These are phyloP conservation scores for Heterodera filipjevi DNA, from an alignment of 2,888 invertebrate species.

Conservation along the genomic window DNA sequence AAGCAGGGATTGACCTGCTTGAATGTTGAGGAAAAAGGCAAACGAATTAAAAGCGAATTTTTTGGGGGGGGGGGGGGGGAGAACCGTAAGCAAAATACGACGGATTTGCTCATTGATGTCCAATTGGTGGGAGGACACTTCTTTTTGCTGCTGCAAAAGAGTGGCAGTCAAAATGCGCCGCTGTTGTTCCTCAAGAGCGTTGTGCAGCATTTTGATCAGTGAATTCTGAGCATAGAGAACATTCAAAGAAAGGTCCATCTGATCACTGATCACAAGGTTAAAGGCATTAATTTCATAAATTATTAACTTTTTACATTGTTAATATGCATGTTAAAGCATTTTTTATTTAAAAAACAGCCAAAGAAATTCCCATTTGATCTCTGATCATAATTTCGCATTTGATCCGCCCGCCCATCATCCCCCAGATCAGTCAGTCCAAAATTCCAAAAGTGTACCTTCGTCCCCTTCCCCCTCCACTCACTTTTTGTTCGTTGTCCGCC, in stretches of 20 bases:
- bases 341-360: too few relatives aligned
- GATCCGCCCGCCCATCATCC: too few relatives aligned
- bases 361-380: background rate
- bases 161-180: background rate
- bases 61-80: background rate
- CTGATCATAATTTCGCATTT: too few relatives aligned
- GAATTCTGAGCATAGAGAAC: too few relatives aligned
- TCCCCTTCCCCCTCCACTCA: slow-evolving; percentile 7
- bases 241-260: background rate
- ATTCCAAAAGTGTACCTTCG: too few relatives aligned
- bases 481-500: slow-evolving; percentile 69
- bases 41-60: background rate
- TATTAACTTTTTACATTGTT: too few relatives aligned
- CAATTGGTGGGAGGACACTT: slow-evolving; percentile 21
- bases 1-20: slow-evolving; percentile 19
- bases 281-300: too few relatives aligned
- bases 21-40: slow-evolving; percentile 4
- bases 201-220: slow-evolving; percentile 67
- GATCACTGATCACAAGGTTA: background rate
- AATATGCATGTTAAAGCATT: too few relatives aligned
- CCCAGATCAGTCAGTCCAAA: too few relatives aligned
- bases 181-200: slow-evolving; percentile 56
- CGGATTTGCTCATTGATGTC: slow-evolving; percentile 62
- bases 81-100: slow-evolving; percentile 45
- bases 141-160: background rate